Conservation (phyloP, 23 tunicate species). For the Trididemnum clinides region DNA sequence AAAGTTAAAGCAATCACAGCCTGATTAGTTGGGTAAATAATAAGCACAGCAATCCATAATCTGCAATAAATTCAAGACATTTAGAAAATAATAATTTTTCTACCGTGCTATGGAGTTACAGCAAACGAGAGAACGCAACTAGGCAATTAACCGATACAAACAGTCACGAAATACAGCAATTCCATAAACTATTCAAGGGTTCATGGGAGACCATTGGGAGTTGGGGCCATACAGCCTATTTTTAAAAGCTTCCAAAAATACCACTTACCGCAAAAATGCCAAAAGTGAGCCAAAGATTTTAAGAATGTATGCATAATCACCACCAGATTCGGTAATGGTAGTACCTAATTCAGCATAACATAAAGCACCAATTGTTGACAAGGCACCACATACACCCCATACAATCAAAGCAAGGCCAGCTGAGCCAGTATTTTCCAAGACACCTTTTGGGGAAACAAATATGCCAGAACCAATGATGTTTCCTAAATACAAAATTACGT, state of each 20-base stretch:
- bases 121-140: too few species aligned
- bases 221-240: too few species aligned
- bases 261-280: slow-evolving; percentile 80
- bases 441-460: slow-evolving; percentile 98
- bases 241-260: too few species aligned
- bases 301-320: slow-evolving; percentile 94
- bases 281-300: slow-evolving; percentile 89
- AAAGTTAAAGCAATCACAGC: slow-evolving; percentile 93
- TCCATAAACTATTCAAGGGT: too few species aligned
- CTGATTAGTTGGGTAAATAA: slow-evolving; percentile 96
- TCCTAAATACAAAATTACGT: slow-evolving; percentile 45
- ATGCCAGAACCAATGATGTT: slow-evolving; percentile 99
- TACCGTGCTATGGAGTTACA: too few species aligned
- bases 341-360: slow-evolving; percentile 97
- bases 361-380: slow-evolving; percentile 86
- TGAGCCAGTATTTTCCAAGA: slow-evolving; percentile 79
- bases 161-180: too few species aligned
- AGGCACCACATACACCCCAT: slow-evolving; percentile 95
- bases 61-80: slow-evolving; percentile 14
- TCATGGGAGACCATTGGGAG: too few species aligned
- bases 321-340: slow-evolving; percentile 88
- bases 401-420: slow-evolving; percentile 89
- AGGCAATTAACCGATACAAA: too few species aligned
- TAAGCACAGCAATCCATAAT: slow-evolving; percentile 93
- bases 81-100: too few species aligned